Conservation (phyloP, 2,888 invertebrate species). For the Plebejus melissa region DNA sequence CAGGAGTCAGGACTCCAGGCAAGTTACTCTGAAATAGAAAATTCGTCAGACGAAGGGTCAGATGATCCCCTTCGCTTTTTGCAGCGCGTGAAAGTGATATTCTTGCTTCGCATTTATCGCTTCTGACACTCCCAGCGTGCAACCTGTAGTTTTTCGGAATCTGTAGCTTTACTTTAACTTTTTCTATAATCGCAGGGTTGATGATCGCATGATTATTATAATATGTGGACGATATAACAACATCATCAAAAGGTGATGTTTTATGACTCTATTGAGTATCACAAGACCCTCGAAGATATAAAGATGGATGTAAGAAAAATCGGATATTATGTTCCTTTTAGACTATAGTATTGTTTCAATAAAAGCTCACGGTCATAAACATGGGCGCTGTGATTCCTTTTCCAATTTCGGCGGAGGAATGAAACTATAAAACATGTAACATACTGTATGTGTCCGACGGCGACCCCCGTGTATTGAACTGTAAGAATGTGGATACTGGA, state of each 20-base stretch:
- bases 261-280: neutral
- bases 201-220: no score
- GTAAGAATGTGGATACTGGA: neutral
- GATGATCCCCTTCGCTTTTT: no score
- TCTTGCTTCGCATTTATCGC: no score
- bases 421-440: slow-evolving; percentile 26
- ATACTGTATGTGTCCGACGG: neutral
- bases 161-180: no score
- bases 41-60: no score
- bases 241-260: neutral
- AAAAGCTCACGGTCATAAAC: slow-evolving; percentile 18
- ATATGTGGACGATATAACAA: neutral
- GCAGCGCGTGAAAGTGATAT: no score
- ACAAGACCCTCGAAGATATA: neutral
- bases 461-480: slow-evolving; percentile 1
- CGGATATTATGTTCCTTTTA: neutral
- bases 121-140: no score
- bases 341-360: neutral
- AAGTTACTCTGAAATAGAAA: no score
- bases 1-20: no score
- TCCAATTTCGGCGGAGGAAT: slow-evolving; percentile 25
- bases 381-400: slow-evolving; percentile 16
- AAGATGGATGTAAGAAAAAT: slow-evolving; percentile 10
- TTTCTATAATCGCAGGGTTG: no score
- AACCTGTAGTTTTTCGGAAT: no score